Base-by-base conservation (phyloP, 1,140 invertebrate species). In the Achatina immaculata region DNA sequence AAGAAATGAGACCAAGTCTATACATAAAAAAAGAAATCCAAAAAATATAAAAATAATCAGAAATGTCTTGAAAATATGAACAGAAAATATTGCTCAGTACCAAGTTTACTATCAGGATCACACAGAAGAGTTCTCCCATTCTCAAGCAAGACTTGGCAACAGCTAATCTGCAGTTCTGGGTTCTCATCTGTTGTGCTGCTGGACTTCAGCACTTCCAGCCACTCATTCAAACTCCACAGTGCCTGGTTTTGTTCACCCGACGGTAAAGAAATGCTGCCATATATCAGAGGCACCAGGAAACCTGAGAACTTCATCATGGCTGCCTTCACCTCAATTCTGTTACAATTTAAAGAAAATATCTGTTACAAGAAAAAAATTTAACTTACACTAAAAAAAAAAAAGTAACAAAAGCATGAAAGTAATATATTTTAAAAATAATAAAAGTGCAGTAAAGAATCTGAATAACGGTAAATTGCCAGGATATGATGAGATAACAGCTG, bases 91-190 rank as follows among this genome's bases (percentile, higher is more conserved):
- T n/a, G n/a, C n/a, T n/a, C n/a, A 79, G 38, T 77, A 88, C 87
- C 86, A 31, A 88, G 68, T 58, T 73, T 74, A 4, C 79, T 51
- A 1, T 84, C 34, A 14, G 80, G 69, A 68, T 88, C 87, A 24
- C 66, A 34, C 48, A 89, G 76, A 16, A 89, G 76, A 6, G 68
- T 28, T 2, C 58, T 45, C 0, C 82, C 81, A 80, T 87, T 85
- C 7, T 84, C 48, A 38, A 75, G 58, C 24, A 88, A 38, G 34
- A 85, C 71, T 16, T 74, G 74, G 40, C 83, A 82, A 42, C 83
- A 85, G 68, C 80, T 77, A 6, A 85, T 51, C 68, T 88, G 85
- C 48, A 86, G 71, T 31, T 84, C 83, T n/a, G 77, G 69, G 43
- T 77, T 80, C 36, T 86, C 83, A 55, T 85, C 87, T 45, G 83